Percentiles rank a stretch among this genome's conserved stretches.
These are phyloP conservation scores for Misgurnus anguillicaudatus DNA, from an alignment of 2,113 vertebrate genomes.

Conservation along the genomic window DNA sequence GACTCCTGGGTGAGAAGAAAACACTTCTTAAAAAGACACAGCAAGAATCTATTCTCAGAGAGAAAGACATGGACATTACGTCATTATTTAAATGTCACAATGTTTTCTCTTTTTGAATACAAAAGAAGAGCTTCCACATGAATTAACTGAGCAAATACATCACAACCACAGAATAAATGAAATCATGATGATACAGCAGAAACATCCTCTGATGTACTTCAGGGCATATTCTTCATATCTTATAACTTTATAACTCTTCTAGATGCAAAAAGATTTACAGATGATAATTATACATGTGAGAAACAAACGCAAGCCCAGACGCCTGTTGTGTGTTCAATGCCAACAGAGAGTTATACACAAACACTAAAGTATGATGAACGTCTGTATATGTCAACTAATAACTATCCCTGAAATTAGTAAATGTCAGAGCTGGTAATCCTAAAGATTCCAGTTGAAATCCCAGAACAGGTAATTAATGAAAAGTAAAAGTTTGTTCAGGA, in stretches of 20 bases:
- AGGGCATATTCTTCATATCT: constrained; percentile 1
- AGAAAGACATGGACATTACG: background rate
- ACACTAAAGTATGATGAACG: constrained; percentile 36
- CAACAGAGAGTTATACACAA: constrained; percentile 14
- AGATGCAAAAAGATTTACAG: constrained; percentile 43
- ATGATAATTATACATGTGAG: constrained; percentile 46
- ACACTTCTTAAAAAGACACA: constrained; percentile 64
- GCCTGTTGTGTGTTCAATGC: constrained; percentile 21
- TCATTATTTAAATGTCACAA: too few species aligned
- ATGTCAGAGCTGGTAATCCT: too few species aligned
- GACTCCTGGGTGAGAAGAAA: constrained; percentile 55
- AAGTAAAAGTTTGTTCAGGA: too few species aligned
- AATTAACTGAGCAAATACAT: too few species aligned
- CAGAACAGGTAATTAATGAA: too few species aligned
- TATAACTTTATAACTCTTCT: constrained; percentile 37
- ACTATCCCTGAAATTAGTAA: background rate
- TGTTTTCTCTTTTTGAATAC: constrained; percentile 9
- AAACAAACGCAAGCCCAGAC: constrained; percentile 29
- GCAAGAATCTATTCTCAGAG: constrained; percentile 49
- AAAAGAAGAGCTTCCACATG: too few species aligned
- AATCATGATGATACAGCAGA: background rate
- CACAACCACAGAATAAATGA: background rate
- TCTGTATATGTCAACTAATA: constrained; percentile 58
- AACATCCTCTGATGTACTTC: too few species aligned
- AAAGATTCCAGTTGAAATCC: too few species aligned